A percentile compares a stretch with the other conserved stretches of the same genome.
These are phyloP conservation scores for Tiliacea aurago DNA, from an alignment of 2,888 invertebrate species.

Conservation along the genomic window DNA sequence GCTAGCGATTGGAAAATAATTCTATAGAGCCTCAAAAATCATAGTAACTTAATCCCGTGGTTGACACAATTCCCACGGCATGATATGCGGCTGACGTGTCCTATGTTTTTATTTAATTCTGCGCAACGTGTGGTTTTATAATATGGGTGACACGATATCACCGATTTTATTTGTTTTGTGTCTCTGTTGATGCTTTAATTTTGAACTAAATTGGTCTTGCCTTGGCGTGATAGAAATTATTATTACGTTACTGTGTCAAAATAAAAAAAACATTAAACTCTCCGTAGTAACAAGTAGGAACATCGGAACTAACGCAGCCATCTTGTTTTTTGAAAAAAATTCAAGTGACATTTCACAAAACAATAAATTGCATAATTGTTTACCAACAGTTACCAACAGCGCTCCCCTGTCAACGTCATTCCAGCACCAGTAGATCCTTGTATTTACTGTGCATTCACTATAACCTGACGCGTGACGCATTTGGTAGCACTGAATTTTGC, in stretches of 20 bases:
- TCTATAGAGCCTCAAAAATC: conserved; percentile 17
- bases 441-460: too few relatives aligned
- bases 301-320: too few relatives aligned
- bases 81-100: conserved; percentile 26
- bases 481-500: too few relatives aligned
- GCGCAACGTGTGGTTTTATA: conserved; percentile 13
- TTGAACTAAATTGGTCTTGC: neutral
- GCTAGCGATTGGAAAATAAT: conserved; percentile 27
- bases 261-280: neutral
- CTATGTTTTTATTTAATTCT: conserved; percentile 50
- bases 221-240: neutral
- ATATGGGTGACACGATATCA: neutral
- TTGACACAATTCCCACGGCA: conserved; percentile 23
- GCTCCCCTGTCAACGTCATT: too few relatives aligned
- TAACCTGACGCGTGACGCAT: too few relatives aligned
- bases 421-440: too few relatives aligned
- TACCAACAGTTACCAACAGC: too few relatives aligned
- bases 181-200: neutral
- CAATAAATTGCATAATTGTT: too few relatives aligned
- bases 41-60: conserved; percentile 23
- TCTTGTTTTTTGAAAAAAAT: too few relatives aligned
- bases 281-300: too few relatives aligned
- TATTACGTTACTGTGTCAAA: neutral
- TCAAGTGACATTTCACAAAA: too few relatives aligned
- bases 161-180: neutral